phyloP scores from a whole-genome alignment of 1,140 invertebrate genomes.

The Solenopsis invicta region DNA sequence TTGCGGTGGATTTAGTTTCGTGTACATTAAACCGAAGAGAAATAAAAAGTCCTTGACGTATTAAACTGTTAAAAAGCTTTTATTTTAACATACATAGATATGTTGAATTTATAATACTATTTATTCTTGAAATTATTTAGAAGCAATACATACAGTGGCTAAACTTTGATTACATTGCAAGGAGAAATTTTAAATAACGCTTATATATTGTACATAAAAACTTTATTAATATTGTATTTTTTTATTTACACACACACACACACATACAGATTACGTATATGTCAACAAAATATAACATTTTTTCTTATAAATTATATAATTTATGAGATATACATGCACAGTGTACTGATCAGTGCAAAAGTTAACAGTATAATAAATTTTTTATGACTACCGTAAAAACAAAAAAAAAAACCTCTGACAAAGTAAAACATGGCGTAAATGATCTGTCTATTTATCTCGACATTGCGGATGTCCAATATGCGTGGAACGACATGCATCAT shows the following conservation, averaged over 20 bases:
- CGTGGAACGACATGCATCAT: conserved; percentile 35
- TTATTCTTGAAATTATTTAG: not conserved
- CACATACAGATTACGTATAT: no score
- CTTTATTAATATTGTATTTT: not conserved
- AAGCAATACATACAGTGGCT: not conserved
- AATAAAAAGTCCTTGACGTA: not conserved
- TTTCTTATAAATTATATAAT: not conserved
- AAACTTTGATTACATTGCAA: not conserved
- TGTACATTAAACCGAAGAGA: conserved; percentile 16
- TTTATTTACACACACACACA: not conserved
- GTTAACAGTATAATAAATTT: no score
- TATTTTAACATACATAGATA: not conserved
- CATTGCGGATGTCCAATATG: conserved; percentile 34
- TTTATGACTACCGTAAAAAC: not conserved
- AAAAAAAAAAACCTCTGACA: not conserved
- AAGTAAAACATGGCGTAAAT: conserved; percentile 22
- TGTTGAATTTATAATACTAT: no score
- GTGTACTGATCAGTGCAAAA: no score
- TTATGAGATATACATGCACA: not conserved
- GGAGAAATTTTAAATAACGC: not conserved
- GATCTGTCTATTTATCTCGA: conserved; percentile 32
- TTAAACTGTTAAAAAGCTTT: not conserved
- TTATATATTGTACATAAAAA: not conserved
- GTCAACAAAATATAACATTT: not conserved
- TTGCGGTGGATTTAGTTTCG: conserved; percentile 15